Percentiles rank a stretch among this genome's conserved stretches.
Conservation (phyloP, 2,888 invertebrate genomes). For the Drosophila austrosaltans region DNA sequence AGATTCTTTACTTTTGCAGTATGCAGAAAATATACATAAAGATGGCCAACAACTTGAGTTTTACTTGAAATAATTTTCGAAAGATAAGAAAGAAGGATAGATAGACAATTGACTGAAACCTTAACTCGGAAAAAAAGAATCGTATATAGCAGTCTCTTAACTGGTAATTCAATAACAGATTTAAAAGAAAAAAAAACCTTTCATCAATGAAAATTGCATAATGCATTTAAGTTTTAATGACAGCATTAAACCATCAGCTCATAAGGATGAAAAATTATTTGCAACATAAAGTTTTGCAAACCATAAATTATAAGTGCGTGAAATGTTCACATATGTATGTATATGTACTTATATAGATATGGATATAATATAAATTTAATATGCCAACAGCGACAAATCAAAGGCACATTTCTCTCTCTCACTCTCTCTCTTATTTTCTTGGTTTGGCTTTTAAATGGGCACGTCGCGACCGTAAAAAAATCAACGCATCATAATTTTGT, state of each 20-base stretch:
- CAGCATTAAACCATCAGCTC: neutral
- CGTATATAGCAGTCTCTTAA: neutral
- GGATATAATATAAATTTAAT: constrained; percentile 64
- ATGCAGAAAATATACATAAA: neutral
- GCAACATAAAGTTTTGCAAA: constrained; percentile 69
- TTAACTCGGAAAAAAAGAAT: neutral
- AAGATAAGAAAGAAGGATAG: neutral
- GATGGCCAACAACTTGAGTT: neutral
- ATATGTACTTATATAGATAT: neutral
- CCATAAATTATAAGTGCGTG: constrained; percentile 77
- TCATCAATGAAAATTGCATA: neutral
- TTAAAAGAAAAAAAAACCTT: neutral
- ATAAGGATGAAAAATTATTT: constrained; percentile 57
- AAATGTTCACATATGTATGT: constrained; percentile 59
- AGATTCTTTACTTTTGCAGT: neutral
- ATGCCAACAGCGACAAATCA: constrained; percentile 62
- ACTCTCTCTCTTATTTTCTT: neutral
- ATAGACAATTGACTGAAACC: too few relatives aligned
- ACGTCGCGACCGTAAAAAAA: constrained; percentile 74
- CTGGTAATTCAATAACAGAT: neutral
- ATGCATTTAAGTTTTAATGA: neutral
- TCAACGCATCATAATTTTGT: constrained; percentile 76
- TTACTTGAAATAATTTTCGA: neutral
- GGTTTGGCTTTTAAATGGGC: constrained; percentile 61
- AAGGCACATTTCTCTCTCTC: constrained; percentile 48